Conservation (phyloP, 2,113 vertebrate genomes). For the Zosterops hypoxanthus region DNA sequence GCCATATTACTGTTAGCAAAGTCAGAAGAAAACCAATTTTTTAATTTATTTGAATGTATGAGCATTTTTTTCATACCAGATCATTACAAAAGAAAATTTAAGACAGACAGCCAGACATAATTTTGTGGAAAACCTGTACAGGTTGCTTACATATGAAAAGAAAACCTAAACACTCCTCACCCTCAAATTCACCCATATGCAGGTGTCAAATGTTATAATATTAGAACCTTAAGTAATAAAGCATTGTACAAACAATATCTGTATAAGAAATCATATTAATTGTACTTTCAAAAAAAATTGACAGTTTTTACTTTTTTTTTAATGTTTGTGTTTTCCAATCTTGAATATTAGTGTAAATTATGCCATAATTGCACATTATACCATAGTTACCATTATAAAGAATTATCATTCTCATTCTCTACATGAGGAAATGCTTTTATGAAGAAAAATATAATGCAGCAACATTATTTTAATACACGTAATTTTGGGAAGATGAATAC, state of each 20-base stretch:
- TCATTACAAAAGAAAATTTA: neutral
- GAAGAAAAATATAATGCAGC: neutral
- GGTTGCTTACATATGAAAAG: neutral
- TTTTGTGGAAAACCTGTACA: neutral
- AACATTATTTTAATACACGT: neutral
- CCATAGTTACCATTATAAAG: neutral
- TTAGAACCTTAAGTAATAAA: neutral
- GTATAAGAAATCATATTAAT: neutral
- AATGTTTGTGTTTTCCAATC: neutral
- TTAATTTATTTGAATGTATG: neutral
- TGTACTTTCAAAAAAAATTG: neutral
- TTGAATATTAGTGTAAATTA: neutral
- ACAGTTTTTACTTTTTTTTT: neutral
- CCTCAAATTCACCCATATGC: neutral
- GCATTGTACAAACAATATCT: neutral
- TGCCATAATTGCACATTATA: neutral
- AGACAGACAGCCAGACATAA: neutral
- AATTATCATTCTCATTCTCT: neutral
- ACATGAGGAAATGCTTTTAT: neutral
- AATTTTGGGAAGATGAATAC: neutral
- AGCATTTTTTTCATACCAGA: neutral
- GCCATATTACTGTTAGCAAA: neutral
- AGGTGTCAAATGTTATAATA: neutral
- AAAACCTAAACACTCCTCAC: neutral
- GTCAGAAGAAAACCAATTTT: neutral